These are phyloP conservation scores for Sylvia atricapilla DNA, from an alignment of 2,113 vertebrate species.

Conservation along the genomic window DNA sequence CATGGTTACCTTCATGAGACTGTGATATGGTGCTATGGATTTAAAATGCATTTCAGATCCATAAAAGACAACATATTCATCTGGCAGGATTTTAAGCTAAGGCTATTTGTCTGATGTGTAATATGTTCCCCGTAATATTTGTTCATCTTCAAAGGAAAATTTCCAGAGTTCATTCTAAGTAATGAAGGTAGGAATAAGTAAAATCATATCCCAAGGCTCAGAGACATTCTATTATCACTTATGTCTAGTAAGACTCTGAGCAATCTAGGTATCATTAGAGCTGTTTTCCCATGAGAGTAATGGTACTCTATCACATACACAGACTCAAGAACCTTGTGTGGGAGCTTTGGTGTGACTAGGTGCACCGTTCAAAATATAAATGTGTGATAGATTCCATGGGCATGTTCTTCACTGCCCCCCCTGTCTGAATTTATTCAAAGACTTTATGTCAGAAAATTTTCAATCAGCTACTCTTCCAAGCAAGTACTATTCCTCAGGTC, in stretches of 20 bases:
- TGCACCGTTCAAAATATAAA: neutral
- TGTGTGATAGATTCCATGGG: neutral
- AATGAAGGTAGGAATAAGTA: slow-evolving; percentile 21
- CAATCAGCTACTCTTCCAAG: neutral
- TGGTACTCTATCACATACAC: neutral
- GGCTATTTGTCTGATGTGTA: neutral
- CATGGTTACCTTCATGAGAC: neutral
- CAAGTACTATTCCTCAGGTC: neutral
- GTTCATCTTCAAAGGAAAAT: slow-evolving; percentile 12
- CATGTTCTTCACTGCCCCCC: neutral
- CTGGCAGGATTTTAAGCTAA: slow-evolving; percentile 1
- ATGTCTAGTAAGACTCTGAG: neutral
- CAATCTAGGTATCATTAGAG: neutral
- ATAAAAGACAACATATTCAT: slow-evolving; percentile 1
- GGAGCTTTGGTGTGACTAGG: neutral
- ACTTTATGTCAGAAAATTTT: neutral
- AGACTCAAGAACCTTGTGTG: neutral
- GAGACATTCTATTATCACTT: neutral
- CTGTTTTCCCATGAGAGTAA: neutral
- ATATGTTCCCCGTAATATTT: slow-evolving; percentile 19
- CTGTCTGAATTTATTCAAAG: neutral
- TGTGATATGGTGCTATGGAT: neutral
- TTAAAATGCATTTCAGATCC: slow-evolving; percentile 14
- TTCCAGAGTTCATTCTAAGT: neutral
- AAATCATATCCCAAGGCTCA: slow-evolving; percentile 41